These are phyloP conservation scores for Caenorhabditis sp. DNA, from an alignment of 2,888 invertebrate species.

Conservation along the genomic window DNA sequence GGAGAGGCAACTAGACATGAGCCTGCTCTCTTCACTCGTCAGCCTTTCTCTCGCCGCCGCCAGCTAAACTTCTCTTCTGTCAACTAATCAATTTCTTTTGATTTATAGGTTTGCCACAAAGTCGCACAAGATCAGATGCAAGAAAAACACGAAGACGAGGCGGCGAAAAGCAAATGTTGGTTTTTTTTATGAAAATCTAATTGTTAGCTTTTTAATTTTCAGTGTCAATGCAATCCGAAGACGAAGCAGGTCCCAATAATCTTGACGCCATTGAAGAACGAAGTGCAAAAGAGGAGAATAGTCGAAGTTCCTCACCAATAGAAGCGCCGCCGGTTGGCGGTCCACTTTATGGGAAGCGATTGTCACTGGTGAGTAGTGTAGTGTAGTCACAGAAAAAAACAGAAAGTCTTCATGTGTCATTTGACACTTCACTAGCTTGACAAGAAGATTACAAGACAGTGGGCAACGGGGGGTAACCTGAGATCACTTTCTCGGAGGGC, in stretches of 20 bases:
- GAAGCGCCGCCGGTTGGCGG: slow-evolving; percentile 70
- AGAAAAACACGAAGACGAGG: slow-evolving; percentile 77
- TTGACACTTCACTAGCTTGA: slow-evolving; percentile 19
- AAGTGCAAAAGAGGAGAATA: slow-evolving; percentile 55
- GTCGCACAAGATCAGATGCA: slow-evolving; percentile 82
- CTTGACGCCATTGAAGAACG: slow-evolving; percentile 73
- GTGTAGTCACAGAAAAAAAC: not conserved
- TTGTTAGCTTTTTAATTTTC: slow-evolving; percentile 14
- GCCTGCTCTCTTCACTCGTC: not conserved
- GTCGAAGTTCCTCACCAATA: slow-evolving; percentile 70
- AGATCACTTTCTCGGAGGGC: slow-evolving; percentile 6
- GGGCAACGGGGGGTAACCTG: slow-evolving; percentile 16
- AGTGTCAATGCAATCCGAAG: slow-evolving; percentile 71
- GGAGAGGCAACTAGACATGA: slow-evolving; percentile 2
- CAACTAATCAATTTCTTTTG: slow-evolving; percentile 59
- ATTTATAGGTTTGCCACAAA: slow-evolving; percentile 89
- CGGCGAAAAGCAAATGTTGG: slow-evolving; percentile 69
- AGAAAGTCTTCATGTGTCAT: slow-evolving; percentile 17
- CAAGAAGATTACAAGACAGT: slow-evolving; percentile 41
- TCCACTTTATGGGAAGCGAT: slow-evolving; percentile 74
- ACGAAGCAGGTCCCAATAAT: slow-evolving; percentile 61
- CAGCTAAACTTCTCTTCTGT: slow-evolving; percentile 38
- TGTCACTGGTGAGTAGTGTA: slow-evolving; percentile 70
- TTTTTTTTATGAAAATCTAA: too few species aligned
- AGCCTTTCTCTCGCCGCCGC: not conserved